These are phyloP conservation scores for Muntiacus reevesi DNA, from an alignment of 2,113 vertebrate genomes.

Conservation along the genomic window DNA sequence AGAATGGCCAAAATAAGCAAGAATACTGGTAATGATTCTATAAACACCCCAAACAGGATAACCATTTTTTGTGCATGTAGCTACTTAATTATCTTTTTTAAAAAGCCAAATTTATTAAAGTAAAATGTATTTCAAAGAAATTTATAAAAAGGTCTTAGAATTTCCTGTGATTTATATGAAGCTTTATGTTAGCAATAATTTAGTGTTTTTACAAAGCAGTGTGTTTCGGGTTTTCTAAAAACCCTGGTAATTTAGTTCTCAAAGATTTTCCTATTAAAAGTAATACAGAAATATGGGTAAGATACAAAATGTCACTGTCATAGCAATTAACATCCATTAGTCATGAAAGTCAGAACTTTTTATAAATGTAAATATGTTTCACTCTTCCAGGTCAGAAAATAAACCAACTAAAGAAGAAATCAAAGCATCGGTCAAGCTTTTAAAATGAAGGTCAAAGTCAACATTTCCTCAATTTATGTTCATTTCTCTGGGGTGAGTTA, in stretches of 20 bases:
- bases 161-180: not conserved
- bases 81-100: not conserved
- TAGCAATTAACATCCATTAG: conserved; percentile 73
- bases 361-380: conserved; percentile 58
- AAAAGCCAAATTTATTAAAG: not conserved
- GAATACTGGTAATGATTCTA: conserved; percentile 51
- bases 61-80: not conserved
- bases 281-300: conserved; percentile 58
- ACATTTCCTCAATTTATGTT: conserved; percentile 49
- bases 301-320: conserved; percentile 57
- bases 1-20: conserved; percentile 64
- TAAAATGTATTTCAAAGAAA: not conserved
- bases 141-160: not conserved
- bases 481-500: conserved; percentile 25
- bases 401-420: conserved; percentile 44
- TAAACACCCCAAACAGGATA: not conserved
- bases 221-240: conserved; percentile 58
- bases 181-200: conserved; percentile 20
- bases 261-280: conserved; percentile 71
- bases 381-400: conserved; percentile 65
- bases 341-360: conserved; percentile 49
- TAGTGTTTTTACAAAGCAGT: conserved; percentile 13
- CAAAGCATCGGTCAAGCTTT: conserved; percentile 48
- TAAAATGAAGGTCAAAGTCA: conserved; percentile 63
- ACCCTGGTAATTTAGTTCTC: conserved; percentile 40